Percentiles rank a stretch among this genome's conserved stretches.
These are phyloP conservation scores for Hydrozoanthus gracilis DNA, from an alignment of 92 coral and sea anemone species.

Conservation along the genomic window DNA sequence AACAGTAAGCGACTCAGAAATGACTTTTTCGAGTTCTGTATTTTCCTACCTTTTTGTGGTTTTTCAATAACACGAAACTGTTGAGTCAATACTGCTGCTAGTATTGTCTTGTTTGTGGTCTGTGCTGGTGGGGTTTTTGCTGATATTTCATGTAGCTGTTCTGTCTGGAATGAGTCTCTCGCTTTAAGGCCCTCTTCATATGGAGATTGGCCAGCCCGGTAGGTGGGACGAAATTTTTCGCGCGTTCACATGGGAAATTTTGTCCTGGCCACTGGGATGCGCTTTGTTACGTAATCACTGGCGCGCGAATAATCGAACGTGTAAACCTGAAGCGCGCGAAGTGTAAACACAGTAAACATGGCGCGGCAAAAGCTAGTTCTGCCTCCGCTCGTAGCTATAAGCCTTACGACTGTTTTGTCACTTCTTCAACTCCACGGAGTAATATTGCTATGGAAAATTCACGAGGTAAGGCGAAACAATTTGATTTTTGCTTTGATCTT, in stretches of 20 bases:
- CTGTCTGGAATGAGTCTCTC: slow-evolving; percentile 53
- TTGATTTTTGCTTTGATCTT: slow-evolving; percentile 26
- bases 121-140: slow-evolving; percentile 21
- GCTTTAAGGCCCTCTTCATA: slow-evolving; percentile 15
- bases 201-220: no score
- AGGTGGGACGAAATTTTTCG: no score
- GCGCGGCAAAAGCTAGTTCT: no score
- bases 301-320: no score
- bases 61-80: slow-evolving; percentile 11
- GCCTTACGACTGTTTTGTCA: slow-evolving; percentile 9
- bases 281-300: no score
- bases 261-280: no score
- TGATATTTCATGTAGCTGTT: slow-evolving; percentile 51
- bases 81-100: slow-evolving; percentile 8
- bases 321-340: no score
- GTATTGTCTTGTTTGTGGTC: slow-evolving; percentile 1
- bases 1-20: slow-evolving; percentile 17
- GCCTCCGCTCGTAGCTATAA: not conserved
- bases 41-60: not conserved
- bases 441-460: slow-evolving; percentile 22
- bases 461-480: slow-evolving; percentile 36
- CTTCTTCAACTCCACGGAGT: slow-evolving; percentile 30
- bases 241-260: no score
- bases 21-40: slow-evolving; percentile 13
- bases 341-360: no score